phyloP scores from a whole-genome alignment of 1,140 invertebrate genomes.

The Cotesia vestalis region DNA sequence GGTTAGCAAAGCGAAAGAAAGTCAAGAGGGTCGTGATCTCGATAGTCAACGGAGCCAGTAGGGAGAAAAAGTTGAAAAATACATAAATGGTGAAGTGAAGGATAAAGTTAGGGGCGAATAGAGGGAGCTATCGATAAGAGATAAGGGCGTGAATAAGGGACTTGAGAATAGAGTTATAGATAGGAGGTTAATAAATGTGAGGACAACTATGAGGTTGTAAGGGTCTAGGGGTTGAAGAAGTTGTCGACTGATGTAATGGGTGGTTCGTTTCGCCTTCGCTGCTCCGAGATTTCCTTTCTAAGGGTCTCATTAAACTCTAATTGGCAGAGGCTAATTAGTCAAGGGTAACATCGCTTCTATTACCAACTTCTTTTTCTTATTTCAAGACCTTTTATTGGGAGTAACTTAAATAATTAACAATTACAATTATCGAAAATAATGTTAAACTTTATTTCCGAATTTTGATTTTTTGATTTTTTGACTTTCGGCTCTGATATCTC shows the following conservation, averaged over 20 bases:
- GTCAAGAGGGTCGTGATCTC: constrained; percentile 12
- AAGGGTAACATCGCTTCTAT: constrained; percentile 30
- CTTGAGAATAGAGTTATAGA: not conserved
- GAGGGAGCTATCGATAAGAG: not conserved
- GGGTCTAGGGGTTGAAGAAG: constrained; percentile 9
- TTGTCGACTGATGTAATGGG: not conserved
- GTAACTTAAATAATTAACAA: constrained; percentile 2
- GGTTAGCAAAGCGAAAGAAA: not conserved
- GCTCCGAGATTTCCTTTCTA: constrained; percentile 37
- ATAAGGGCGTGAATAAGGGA: not conserved
- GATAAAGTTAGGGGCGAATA: not conserved
- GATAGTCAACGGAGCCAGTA: not conserved
- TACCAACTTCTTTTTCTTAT: not conserved
- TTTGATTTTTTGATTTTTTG: no score
- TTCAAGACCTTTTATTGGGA: not conserved
- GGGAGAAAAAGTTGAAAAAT: not conserved
- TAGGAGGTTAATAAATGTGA: not conserved
- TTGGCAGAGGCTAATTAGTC: constrained; percentile 42
- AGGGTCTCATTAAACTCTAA: constrained; percentile 44
- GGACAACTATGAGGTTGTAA: not conserved
- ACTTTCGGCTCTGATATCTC: no score
- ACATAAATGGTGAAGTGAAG: not conserved
- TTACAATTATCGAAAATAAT: constrained; percentile 3
- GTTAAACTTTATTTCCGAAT: no score
- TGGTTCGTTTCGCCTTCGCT: constrained; percentile 7